Percentiles rank a stretch among this genome's conserved stretches.
Conservation (phyloP, 2,888 invertebrate species). For the Oscheius onirici region DNA sequence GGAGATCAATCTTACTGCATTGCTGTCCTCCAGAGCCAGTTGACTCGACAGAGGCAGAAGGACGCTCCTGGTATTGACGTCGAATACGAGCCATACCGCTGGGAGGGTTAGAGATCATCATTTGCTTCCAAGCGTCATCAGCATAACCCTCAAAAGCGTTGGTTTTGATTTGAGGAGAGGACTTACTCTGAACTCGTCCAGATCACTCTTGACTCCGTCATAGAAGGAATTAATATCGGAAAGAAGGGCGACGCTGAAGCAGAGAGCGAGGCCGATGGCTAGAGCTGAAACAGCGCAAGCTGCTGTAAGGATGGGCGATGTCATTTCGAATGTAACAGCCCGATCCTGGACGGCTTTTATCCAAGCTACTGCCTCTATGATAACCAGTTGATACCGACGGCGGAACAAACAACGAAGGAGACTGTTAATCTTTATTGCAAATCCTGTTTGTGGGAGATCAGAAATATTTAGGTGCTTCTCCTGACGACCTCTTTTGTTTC, state of each 20-base stretch:
- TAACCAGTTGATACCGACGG: too few species aligned
- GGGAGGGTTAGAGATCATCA: constrained; percentile 24
- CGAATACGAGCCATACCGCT: constrained; percentile 10
- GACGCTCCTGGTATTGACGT: constrained; percentile 26
- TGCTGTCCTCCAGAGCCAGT: constrained; percentile 8
- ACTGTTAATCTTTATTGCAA: too few species aligned
- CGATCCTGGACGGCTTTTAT: not conserved
- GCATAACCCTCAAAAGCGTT: constrained; percentile 25
- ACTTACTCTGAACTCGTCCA: constrained; percentile 31
- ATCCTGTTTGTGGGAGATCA: too few species aligned
- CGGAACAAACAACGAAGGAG: too few species aligned
- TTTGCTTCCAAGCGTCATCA: constrained; percentile 35
- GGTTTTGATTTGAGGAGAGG: not conserved
- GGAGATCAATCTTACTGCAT: constrained; percentile 29
- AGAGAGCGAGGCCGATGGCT: constrained; percentile 26
- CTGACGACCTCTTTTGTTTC: too few species aligned
- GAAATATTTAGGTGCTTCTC: too few species aligned
- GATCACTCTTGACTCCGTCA: constrained; percentile 28
- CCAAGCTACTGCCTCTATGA: too few species aligned
- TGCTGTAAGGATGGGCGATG: constrained; percentile 23
- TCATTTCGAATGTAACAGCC: constrained; percentile 1
- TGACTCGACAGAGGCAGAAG: constrained; percentile 3
- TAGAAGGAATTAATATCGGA: constrained; percentile 32
- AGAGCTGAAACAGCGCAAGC: constrained; percentile 23
- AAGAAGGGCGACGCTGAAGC: constrained; percentile 25